phyloP scores from a whole-genome alignment of 2,113 vertebrate genomes.

The Platysteira castanea region DNA sequence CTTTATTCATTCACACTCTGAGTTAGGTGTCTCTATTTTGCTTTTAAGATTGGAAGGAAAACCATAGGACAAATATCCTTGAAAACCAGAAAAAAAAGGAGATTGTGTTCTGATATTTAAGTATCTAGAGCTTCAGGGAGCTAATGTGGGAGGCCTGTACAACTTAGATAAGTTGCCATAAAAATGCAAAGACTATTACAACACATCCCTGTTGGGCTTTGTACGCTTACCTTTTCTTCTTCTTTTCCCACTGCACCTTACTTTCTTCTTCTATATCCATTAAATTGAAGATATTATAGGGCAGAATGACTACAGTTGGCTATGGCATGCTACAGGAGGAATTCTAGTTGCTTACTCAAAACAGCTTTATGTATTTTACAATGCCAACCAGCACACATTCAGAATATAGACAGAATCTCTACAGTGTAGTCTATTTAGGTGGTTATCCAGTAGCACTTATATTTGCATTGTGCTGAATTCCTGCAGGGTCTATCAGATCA shows the following conservation, averaged over 20 bases:
- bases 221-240: rapidly evolving
- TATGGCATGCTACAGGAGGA: neutral
- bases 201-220: neutral
- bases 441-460: neutral
- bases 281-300: neutral
- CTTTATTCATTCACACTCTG: neutral
- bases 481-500: neutral
- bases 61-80: neutral
- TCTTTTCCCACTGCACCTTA: neutral
- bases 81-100: neutral
- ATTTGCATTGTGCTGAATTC: neutral
- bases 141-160: neutral
- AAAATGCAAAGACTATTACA: neutral
- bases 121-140: neutral
- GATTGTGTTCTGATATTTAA: neutral
- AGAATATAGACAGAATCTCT: neutral
- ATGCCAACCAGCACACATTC: neutral
- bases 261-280: neutral
- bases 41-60: neutral
- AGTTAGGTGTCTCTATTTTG: neutral
- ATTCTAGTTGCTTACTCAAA: neutral
- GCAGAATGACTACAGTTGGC: neutral
- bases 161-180: neutral
- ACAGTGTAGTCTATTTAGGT: neutral
- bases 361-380: neutral